Base-by-base conservation (phyloP, 2,797 vertebrate species). In the Acropternis orthonyx region DNA sequence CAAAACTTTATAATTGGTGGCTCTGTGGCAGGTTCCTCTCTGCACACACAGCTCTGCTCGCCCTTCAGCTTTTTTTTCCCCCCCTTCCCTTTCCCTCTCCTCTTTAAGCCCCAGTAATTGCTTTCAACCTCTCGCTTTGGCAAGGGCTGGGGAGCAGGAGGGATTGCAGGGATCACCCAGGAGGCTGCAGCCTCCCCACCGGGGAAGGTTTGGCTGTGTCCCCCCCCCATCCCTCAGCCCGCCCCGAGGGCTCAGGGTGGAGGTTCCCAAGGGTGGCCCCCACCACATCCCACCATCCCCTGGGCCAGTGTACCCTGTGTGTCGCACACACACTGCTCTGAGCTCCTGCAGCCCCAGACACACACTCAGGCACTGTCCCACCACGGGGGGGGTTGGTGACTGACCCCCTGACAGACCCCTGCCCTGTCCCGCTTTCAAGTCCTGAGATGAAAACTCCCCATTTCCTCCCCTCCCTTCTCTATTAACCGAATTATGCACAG, bases 1-100 rank as follows among this genome's bases (percentile, higher is more conserved):
- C 88, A 95, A 96, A 96, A 98, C 98, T 98, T 97, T 98, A 98
- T 98, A 98, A 98, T 98, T 98, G 98, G 98, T 97, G 97, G 83
- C 97, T 96, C 95, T 58, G 61, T 98, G 98, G 98, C 98, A 98
- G 98, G 97, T 98, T 98, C 97, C 97, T 97, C 97, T 97, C 77
- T 15, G 73, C 91, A 46, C 95, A 87, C 10, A 9, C 86, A 82
- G 93, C 94, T 94, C 95, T 61, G 91, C 85, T 91, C 69, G 9
- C 91, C 88, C 92, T 94, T 95, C 96, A 88, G 94, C 16, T 69
- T 41, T 2, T 18, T 20, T 12, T 39, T n/a, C 13, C 12, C 68
- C n/a, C 26, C 2, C 12, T 3, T 22, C 7, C 32, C 32, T 26
- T 55, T 18, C 84, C 85, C 59, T 91, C 97, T 92, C 37, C 96